These are phyloP conservation scores for Aurelia coerulea DNA, from an alignment of 30 jellyfish, hydroid and myxozoan genomes.

Conservation along the genomic window DNA sequence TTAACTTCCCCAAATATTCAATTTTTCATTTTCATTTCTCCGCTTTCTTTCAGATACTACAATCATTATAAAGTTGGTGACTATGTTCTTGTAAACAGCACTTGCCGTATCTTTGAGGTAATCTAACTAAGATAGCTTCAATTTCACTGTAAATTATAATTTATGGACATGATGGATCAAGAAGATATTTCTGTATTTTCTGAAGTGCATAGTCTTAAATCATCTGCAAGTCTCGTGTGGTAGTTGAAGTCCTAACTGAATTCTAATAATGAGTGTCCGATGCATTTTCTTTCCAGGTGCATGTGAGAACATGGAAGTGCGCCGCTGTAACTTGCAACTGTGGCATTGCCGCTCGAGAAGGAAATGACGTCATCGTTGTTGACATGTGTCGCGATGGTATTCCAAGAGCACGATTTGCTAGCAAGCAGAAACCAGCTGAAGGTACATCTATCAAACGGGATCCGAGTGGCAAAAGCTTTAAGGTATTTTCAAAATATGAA, in stretches of 20 bases:
- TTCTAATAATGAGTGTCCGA: no score
- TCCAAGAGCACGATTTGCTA: slow-evolving; percentile 40
- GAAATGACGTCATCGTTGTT: slow-evolving; percentile 46
- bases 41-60: slow-evolving; percentile 27
- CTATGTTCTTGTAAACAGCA: slow-evolving; percentile 53
- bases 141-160: no score
- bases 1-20: neutral
- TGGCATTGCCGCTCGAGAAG: slow-evolving; percentile 64
- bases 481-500: neutral
- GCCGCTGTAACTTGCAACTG: slow-evolving; percentile 61
- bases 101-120: slow-evolving; percentile 67
- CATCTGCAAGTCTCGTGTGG: no score
- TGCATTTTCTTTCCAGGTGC: neutral
- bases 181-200: no score
- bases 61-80: slow-evolving; percentile 64
- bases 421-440: slow-evolving; percentile 8
- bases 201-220: no score
- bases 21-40: neutral
- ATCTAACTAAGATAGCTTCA: no score
- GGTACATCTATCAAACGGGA: slow-evolving; percentile 19
- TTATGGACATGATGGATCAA: no score
- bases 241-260: no score
- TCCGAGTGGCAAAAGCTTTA: slow-evolving; percentile 36
- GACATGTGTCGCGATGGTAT: slow-evolving; percentile 58
- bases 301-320: slow-evolving; percentile 51